Percentiles rank a stretch among this genome's conserved stretches.
phyloP scores from a whole-genome alignment of 2,888 invertebrate species.

The Xiphydria camelus region DNA sequence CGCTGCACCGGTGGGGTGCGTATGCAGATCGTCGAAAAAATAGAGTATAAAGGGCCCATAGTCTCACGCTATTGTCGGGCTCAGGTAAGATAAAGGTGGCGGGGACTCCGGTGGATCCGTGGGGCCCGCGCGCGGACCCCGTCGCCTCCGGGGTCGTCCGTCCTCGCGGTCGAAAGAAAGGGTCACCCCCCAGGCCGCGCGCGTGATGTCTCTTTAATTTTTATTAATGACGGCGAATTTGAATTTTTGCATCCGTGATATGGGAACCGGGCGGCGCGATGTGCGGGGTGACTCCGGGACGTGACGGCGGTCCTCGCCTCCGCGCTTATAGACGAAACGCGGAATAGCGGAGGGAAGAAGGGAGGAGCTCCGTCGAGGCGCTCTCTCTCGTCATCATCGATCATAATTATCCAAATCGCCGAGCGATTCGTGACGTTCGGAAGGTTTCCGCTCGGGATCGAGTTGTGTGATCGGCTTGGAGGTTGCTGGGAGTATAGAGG shows the following conservation, averaged over 20 bases:
- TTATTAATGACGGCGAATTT: conserved; percentile 57
- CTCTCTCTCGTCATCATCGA: conserved; percentile 39
- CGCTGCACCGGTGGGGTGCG: conserved; percentile 44
- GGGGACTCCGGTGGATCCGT: conserved; percentile 1
- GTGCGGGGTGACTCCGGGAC: conserved; percentile 26
- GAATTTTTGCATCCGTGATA: conserved; percentile 57
- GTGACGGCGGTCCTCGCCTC: conserved; percentile 36
- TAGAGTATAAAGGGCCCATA: conserved; percentile 55
- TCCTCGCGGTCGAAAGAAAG: conserved; percentile 23
- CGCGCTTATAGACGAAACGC: conserved; percentile 36
- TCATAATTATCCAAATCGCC: conserved; percentile 45
- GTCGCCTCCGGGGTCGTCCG: neutral
- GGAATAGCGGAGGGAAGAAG: conserved; percentile 22
- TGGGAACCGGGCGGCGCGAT: conserved; percentile 44
- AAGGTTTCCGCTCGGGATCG: no score
- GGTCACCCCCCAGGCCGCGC: conserved; percentile 35
- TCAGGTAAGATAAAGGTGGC: conserved; percentile 56
- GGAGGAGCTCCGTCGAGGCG: conserved; percentile 8
- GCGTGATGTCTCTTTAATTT: conserved; percentile 58
- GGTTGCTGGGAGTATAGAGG: no score
- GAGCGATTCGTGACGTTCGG: neutral
- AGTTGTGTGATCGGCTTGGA: no score
- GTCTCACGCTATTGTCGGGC: conserved; percentile 56
- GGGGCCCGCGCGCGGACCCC: conserved; percentile 22
- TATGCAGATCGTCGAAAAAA: conserved; percentile 54